A percentile compares a stretch with the other conserved stretches of the same genome.
These are phyloP conservation scores for Lepeophtheirus nordmannii DNA, from an alignment of 2,888 invertebrate species.

Conservation along the genomic window DNA sequence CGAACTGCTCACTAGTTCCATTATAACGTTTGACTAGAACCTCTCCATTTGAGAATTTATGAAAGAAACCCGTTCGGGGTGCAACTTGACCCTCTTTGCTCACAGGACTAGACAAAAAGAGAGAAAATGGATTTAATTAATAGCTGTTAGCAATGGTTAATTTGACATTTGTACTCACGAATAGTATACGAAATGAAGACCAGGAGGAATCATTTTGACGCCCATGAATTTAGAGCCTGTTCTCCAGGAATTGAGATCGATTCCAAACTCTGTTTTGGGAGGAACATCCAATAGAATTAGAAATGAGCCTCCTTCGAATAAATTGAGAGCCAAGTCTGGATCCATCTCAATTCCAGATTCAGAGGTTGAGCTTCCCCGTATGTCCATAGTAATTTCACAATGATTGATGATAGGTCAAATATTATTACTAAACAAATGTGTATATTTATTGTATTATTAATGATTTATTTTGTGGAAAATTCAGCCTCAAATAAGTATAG, in stretches of 20 bases:
- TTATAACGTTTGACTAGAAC: slow-evolving; percentile 80
- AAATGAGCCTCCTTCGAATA: slow-evolving; percentile 64
- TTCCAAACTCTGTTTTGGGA: slow-evolving; percentile 83
- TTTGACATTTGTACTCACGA: background rate
- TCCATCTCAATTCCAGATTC: slow-evolving; percentile 44
- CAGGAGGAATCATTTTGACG: slow-evolving; percentile 96
- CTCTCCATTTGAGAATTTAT: slow-evolving; percentile 64
- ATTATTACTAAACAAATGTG: too few species aligned
- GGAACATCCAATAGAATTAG: slow-evolving; percentile 74
- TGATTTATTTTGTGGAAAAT: too few species aligned
- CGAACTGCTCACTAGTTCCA: slow-evolving; percentile 52
- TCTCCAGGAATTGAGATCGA: slow-evolving; percentile 76
- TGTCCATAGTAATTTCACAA: background rate
- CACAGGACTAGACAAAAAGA: slow-evolving; percentile 36
- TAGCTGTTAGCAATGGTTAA: background rate
- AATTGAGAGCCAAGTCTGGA: slow-evolving; percentile 53
- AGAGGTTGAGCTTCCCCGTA: background rate
- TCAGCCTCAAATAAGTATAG: too few species aligned
- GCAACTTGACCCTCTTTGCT: slow-evolving; percentile 45
- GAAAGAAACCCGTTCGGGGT: slow-evolving; percentile 66
- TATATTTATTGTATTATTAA: too few species aligned
- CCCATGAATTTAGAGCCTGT: slow-evolving; percentile 82
- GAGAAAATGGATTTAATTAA: background rate
- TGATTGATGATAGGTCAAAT: too few species aligned
- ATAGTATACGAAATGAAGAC: slow-evolving; percentile 81